A percentile compares a stretch with the other conserved stretches of the same genome.
These are phyloP conservation scores for Apotomis capreana DNA, from an alignment of 2,888 invertebrate genomes.

Conservation along the genomic window DNA sequence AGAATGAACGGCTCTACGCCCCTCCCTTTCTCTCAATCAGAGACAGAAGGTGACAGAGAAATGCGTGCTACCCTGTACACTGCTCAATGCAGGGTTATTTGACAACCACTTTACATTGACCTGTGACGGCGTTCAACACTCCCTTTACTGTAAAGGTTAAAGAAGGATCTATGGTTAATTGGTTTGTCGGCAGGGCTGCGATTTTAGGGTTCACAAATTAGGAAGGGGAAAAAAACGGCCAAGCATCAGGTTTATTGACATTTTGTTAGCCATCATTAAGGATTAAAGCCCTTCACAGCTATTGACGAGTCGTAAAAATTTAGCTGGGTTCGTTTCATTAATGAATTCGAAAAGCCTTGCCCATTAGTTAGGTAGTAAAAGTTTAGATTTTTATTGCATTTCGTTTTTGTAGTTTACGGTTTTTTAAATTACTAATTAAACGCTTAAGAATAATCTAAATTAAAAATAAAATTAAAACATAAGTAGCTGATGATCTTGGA, in stretches of 20 bases:
- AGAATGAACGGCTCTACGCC: slow-evolving; percentile 55
- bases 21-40: slow-evolving; percentile 58
- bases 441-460: too few species aligned
- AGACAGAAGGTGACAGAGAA: slow-evolving; percentile 62
- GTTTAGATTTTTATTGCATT: background rate
- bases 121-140: slow-evolving; percentile 43
- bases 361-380: background rate
- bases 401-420: background rate
- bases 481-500: too few species aligned
- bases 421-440: too few species aligned
- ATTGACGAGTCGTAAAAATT: slow-evolving; percentile 63
- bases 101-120: slow-evolving; percentile 57
- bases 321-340: slow-evolving; percentile 5
- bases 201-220: slow-evolving; percentile 81
- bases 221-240: slow-evolving; percentile 72
- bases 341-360: background rate
- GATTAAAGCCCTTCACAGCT: slow-evolving; percentile 68
- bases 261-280: slow-evolving; percentile 78
- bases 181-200: slow-evolving; percentile 63
- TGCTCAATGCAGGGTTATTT: slow-evolving; percentile 67
- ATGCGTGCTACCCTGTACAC: slow-evolving; percentile 73
- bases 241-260: slow-evolving; percentile 79
- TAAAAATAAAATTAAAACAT: too few species aligned
- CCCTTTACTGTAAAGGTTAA: slow-evolving; percentile 42
- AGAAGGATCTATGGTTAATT: slow-evolving; percentile 49